A percentile compares a stretch with the other conserved stretches of the same genome.
Evolutionary conservation across 2,113 vertebrate species (phyloP).

Genomic region (Archocentrus centrarchus): DNA sequence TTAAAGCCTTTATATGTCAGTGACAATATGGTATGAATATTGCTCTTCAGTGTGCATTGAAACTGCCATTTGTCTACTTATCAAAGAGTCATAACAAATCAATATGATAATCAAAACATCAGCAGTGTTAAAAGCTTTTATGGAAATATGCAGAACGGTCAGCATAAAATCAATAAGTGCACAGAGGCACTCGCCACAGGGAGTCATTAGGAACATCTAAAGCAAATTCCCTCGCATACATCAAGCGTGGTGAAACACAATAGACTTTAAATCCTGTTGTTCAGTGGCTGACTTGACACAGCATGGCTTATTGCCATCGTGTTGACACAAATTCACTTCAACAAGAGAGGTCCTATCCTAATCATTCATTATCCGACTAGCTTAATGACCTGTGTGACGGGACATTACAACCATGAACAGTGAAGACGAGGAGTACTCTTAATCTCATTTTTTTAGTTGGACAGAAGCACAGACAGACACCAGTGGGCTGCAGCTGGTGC

Average conservation of each 20-base stretch:
- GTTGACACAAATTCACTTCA: constrained; percentile 65
- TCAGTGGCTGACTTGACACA: constrained; percentile 64
- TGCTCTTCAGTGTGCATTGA: not conserved
- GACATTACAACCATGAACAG: constrained; percentile 55
- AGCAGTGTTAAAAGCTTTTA: constrained; percentile 37
- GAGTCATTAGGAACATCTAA: constrained; percentile 69
- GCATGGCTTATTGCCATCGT: constrained; percentile 56
- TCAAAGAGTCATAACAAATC: constrained; percentile 27
- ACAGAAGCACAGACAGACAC: not conserved
- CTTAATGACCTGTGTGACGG: constrained; percentile 71
- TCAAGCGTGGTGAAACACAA: constrained; percentile 72
- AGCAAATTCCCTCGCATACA: constrained; percentile 67
- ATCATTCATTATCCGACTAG: constrained; percentile 57
- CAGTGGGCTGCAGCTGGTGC: not conserved
- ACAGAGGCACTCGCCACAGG: constrained; percentile 51
- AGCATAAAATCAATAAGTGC: constrained; percentile 67
- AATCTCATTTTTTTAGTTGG: constrained; percentile 46
- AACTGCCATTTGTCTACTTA: not conserved
- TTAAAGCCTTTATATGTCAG: not conserved
- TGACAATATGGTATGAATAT: not conserved
- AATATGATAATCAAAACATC: constrained; percentile 35
- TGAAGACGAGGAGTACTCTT: constrained; percentile 21
- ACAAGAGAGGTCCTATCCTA: constrained; percentile 54
- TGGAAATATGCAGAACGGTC: constrained; percentile 38
- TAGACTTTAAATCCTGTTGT: constrained; percentile 73